These are phyloP conservation scores for Eucera pruinosa DNA, from an alignment of 2,888 invertebrate genomes.

Conservation along the genomic window DNA sequence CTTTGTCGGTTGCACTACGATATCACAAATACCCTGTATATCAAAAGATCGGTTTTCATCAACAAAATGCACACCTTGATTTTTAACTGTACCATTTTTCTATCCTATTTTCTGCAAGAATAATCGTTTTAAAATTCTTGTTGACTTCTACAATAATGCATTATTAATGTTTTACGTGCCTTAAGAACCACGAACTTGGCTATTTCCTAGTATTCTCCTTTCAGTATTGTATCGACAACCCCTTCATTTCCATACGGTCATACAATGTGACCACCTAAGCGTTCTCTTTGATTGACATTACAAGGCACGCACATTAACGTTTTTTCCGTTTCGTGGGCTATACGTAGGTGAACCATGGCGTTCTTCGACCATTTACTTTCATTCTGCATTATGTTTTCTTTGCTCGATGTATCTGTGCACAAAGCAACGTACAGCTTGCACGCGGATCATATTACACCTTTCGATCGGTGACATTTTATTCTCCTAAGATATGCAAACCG, in stretches of 20 bases:
- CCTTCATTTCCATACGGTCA: constrained; percentile 10
- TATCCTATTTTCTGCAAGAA: no score
- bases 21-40: no score
- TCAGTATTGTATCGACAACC: neutral
- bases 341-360: neutral
- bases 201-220: no score
- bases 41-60: no score
- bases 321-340: neutral
- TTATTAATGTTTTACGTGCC: no score
- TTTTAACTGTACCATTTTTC: no score
- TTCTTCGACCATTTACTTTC: neutral
- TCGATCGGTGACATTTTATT: constrained; percentile 23
- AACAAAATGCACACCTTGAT: no score
- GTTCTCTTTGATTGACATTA: constrained; percentile 22
- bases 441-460: neutral
- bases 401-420: neutral
- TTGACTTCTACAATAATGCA: no score
- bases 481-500: neutral
- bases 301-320: constrained; percentile 39
- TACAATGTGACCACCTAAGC: neutral
- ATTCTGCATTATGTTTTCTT: neutral
- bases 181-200: no score
- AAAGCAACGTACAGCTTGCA: neutral
- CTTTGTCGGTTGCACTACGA: no score
- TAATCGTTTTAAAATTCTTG: no score